Evolutionary conservation across 2,113 vertebrate species (phyloP).

Genomic region (Crocuta crocuta): DNA sequence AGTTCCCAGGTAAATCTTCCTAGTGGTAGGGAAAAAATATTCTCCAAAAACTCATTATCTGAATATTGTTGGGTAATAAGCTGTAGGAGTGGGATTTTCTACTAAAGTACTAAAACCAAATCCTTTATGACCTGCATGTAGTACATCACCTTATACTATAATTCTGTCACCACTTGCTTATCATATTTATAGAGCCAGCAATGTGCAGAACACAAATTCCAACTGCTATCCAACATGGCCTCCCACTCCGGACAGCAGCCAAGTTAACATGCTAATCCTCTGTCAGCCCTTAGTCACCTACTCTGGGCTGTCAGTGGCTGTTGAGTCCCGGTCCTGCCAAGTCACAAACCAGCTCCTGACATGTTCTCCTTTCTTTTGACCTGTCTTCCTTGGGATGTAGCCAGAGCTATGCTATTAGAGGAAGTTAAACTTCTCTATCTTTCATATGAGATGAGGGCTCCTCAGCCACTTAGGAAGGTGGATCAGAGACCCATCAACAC

Average conservation of each 20-base stretch:
- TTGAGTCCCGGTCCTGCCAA: constrained; percentile 45
- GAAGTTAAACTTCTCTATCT: constrained; percentile 45
- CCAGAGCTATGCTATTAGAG: constrained; percentile 15
- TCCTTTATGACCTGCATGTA: constrained; percentile 86
- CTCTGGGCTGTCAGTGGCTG: not conserved
- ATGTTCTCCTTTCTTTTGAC: not conserved
- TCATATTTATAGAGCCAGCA: constrained; percentile 82
- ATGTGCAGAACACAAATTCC: constrained; percentile 79
- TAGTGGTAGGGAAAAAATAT: constrained; percentile 70
- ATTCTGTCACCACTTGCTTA: constrained; percentile 86
- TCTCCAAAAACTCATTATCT: constrained; percentile 84
- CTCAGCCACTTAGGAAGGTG: not conserved
- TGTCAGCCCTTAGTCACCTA: constrained; percentile 20
- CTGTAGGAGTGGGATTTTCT: constrained; percentile 85
- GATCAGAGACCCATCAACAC: not conserved
- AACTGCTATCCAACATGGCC: constrained; percentile 77
- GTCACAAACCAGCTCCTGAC: not conserved
- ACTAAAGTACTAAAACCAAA: constrained; percentile 84
- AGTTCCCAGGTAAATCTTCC: constrained; percentile 85
- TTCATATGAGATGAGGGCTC: constrained; percentile 21
- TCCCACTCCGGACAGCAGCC: constrained; percentile 57
- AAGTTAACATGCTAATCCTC: constrained; percentile 64
- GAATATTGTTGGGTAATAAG: constrained; percentile 83
- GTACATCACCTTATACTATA: constrained; percentile 84
- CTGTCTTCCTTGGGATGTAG: constrained; percentile 23